Evolutionary conservation across 2,113 vertebrate species (phyloP).

Genomic region (Sinocyclocheilus anophthalmus): DNA sequence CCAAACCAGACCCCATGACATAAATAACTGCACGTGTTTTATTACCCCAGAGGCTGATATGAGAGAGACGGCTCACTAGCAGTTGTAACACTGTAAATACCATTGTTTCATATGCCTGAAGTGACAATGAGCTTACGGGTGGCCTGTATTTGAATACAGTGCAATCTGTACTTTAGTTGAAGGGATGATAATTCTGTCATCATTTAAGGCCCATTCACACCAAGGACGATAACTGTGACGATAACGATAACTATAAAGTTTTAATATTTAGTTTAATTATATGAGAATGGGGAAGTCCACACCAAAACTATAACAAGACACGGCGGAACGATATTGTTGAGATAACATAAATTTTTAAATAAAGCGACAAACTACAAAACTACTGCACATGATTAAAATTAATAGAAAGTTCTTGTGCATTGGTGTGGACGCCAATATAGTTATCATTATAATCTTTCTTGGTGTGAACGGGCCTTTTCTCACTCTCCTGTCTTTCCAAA

Average conservation of each 20-base stretch:
- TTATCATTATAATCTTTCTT: not conserved
- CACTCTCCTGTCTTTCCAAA: too few species aligned
- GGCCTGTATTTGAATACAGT: not conserved
- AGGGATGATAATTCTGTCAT: not conserved
- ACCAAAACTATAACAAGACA: not conserved
- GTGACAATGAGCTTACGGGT: constrained; percentile 7
- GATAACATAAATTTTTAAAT: too few species aligned
- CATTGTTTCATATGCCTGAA: constrained; percentile 20
- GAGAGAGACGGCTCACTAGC: not conserved
- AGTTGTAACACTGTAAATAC: constrained; percentile 16
- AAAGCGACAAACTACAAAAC: too few species aligned
- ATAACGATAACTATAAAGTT: not conserved
- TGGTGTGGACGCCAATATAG: not conserved
- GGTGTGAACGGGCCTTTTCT: too few species aligned
- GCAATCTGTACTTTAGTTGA: not conserved
- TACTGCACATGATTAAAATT: too few species aligned
- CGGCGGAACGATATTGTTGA: not conserved
- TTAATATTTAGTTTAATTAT: not conserved
- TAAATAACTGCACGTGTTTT: constrained; percentile 51
- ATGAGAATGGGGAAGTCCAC: not conserved
- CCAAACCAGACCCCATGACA: constrained; percentile 47
- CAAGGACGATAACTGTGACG: not conserved
- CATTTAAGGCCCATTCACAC: not conserved
- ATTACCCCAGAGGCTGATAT: constrained; percentile 26
- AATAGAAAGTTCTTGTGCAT: not conserved